These are phyloP conservation scores for Metallyticus violacea DNA, from an alignment of 2,888 invertebrate genomes.

Conservation along the genomic window DNA sequence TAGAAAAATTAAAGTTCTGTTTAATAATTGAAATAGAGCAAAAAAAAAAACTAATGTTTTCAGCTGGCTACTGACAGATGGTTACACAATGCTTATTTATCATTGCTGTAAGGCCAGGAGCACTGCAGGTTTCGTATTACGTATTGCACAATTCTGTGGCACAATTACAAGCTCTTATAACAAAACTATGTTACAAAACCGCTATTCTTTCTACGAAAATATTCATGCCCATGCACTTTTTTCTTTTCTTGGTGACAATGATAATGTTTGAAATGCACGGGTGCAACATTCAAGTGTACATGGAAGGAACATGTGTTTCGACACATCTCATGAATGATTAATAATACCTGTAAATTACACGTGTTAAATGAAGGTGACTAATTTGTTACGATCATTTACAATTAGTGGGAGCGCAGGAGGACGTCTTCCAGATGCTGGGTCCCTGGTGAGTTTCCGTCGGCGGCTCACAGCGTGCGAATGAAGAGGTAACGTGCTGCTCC, in stretches of 20 bases:
- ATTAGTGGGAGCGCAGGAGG: slow-evolving; percentile 18
- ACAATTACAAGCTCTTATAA: not conserved
- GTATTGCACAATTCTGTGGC: not conserved
- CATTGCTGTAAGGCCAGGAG: not conserved
- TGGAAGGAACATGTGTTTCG: not conserved
- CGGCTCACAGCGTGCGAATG: slow-evolving; percentile 29
- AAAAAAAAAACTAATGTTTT: not conserved
- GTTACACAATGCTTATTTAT: not conserved
- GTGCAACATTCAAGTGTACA: not conserved
- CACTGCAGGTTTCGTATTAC: not conserved
- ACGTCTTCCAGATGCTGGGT: slow-evolving; percentile 24
- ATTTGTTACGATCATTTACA: slow-evolving; percentile 5
- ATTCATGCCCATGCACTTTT: not conserved
- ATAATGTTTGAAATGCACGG: not conserved
- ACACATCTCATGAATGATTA: not conserved
- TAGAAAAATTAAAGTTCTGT: not conserved
- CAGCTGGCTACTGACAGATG: not conserved
- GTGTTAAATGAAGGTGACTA: not conserved
- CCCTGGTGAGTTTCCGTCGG: slow-evolving; percentile 27
- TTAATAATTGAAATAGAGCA: not conserved
- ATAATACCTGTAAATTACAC: not conserved
- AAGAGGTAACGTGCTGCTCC: slow-evolving; percentile 17
- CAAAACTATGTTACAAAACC: not conserved
- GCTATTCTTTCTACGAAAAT: not conserved
- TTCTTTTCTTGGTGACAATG: not conserved